Evolutionary conservation across 2,113 vertebrate genomes (phyloP).

Genomic region (Apodemus speciosus): DNA sequence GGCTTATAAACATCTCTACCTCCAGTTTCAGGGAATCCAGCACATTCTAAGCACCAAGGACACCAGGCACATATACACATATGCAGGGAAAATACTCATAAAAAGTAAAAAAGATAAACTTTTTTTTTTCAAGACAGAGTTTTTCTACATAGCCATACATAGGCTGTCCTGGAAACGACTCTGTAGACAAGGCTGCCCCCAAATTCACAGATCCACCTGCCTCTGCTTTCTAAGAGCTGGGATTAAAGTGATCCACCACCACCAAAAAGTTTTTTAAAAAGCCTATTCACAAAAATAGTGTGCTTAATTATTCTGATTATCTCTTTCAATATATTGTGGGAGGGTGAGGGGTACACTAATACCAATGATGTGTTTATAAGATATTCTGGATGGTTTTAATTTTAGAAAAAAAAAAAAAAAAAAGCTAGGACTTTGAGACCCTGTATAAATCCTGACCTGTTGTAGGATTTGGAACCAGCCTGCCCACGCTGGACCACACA

Average conservation of each 20-base stretch:
- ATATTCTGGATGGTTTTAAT: conserved; percentile 12
- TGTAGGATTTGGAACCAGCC: neutral
- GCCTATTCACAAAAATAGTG: neutral
- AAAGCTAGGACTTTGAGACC: neutral
- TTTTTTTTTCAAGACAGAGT: neutral
- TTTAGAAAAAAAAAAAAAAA: neutral
- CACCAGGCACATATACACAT: neutral
- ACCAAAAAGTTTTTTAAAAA: neutral
- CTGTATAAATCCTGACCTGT: neutral
- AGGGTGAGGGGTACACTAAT: neutral
- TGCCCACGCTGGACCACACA: neutral
- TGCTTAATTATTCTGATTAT: neutral
- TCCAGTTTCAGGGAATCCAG: neutral
- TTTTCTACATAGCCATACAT: neutral
- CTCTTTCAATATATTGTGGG: neutral
- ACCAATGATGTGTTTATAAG: neutral
- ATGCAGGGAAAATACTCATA: neutral
- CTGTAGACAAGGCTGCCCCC: neutral
- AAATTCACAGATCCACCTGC: neutral
- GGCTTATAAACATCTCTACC: neutral
- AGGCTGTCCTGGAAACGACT: neutral
- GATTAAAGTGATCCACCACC: neutral
- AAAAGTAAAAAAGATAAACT: neutral
- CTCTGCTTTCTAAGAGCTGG: neutral
- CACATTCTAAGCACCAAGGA: neutral